Evolutionary conservation across 2,113 vertebrate species (phyloP).

Genomic region (Pandion haliaetus): DNA sequence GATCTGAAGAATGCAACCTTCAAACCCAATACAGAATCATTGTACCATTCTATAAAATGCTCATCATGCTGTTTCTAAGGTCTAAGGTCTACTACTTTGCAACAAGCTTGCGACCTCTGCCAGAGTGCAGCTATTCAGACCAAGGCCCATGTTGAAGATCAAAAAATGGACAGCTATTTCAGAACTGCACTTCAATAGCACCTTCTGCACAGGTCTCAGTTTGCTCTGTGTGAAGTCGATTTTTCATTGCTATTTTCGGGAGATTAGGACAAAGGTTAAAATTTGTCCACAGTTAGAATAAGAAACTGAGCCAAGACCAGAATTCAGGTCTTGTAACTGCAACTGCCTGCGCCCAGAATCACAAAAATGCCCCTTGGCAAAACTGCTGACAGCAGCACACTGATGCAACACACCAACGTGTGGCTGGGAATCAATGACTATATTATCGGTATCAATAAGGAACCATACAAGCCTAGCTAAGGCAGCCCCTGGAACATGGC

Average conservation of each 20-base stretch:
- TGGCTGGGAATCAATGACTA: background rate
- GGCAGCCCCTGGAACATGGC: background rate
- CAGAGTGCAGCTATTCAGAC: background rate
- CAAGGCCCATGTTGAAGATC: background rate
- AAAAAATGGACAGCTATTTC: background rate
- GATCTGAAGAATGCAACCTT: background rate
- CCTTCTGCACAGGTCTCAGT: background rate
- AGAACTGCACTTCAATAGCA: background rate
- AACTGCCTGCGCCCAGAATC: background rate
- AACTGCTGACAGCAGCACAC: background rate
- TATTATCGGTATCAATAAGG: fast-evolving
- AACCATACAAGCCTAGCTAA: background rate
- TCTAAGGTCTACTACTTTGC: background rate
- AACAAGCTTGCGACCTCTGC: background rate
- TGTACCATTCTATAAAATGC: background rate
- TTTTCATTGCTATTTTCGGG: background rate
- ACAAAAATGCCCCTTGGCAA: background rate
- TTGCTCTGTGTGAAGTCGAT: background rate
- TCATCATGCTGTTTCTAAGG: background rate
- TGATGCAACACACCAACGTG: background rate
- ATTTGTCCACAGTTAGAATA: background rate
- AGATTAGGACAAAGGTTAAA: background rate
- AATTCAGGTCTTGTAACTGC: background rate
- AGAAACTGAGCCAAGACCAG: background rate
- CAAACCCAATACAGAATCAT: background rate